These are phyloP conservation scores for Bibio marci DNA, from an alignment of 2,888 invertebrate genomes.

Conservation along the genomic window DNA sequence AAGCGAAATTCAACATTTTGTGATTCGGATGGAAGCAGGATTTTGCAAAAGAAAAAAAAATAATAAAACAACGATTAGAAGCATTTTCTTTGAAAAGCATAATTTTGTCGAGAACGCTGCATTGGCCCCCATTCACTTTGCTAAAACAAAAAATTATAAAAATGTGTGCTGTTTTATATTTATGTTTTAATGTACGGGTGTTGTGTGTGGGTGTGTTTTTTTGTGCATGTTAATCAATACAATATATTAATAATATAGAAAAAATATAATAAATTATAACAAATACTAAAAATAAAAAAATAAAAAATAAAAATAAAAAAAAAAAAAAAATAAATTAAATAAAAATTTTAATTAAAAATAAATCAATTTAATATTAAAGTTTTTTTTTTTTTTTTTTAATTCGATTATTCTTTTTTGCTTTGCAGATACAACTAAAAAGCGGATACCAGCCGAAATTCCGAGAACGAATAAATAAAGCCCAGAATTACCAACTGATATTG, in stretches of 20 bases:
- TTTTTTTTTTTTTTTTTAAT: slow-evolving; percentile 8
- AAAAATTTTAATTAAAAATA: slow-evolving; percentile 14
- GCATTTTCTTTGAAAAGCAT: too few relatives aligned
- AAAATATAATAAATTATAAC: slow-evolving; percentile 8
- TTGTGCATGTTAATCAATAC: slow-evolving; percentile 1
- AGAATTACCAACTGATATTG: slow-evolving; percentile 99
- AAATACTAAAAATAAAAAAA: slow-evolving; percentile 8
- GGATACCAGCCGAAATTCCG: slow-evolving; percentile 82
- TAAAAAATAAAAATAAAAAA: slow-evolving; percentile 22
- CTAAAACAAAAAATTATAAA: too few relatives aligned
- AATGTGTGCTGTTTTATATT: too few relatives aligned
- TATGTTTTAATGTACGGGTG: too few relatives aligned
- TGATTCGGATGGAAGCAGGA: too few relatives aligned
- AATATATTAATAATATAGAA: slow-evolving; percentile 7
- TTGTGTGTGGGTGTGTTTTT: too few relatives aligned
- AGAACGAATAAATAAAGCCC: slow-evolving; percentile 45
- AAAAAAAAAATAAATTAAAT: slow-evolving; percentile 26
- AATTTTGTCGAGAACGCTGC: too few relatives aligned
- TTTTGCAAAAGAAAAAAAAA: too few relatives aligned
- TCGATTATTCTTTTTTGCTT: slow-evolving; percentile 9
- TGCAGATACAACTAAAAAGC: slow-evolving; percentile 22
- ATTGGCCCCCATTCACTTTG: too few relatives aligned
- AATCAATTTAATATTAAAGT: slow-evolving; percentile 6
- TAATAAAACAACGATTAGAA: too few relatives aligned
- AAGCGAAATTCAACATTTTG: too few relatives aligned